Evolutionary conservation across 1,140 invertebrate genomes (phyloP).

Genomic region (Bilobella aurantiaca): DNA sequence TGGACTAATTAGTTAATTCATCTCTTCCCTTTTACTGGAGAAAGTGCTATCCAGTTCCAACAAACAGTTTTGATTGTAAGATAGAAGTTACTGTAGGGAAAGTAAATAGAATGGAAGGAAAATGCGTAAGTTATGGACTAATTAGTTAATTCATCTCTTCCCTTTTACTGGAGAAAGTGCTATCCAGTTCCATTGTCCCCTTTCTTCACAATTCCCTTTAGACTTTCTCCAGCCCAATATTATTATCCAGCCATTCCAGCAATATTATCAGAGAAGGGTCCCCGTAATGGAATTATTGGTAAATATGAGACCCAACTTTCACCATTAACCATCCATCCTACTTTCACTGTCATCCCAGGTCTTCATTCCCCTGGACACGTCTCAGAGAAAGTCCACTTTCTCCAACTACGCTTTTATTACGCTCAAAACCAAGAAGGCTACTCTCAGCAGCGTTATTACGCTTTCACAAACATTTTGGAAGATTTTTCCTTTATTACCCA

Average conservation of each 20-base stretch:
- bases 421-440: too few species aligned
- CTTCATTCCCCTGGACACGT: not conserved
- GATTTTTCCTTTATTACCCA: too few species aligned
- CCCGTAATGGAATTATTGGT: constrained; percentile 1
- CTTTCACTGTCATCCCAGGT: not conserved
- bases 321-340: not conserved
- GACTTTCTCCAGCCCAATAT: not conserved
- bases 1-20: not conserved
- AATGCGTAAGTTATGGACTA: too few species aligned
- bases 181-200: not conserved
- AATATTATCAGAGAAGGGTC: not conserved
- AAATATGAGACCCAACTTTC: not conserved
- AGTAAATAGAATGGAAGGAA: too few species aligned
- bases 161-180: not conserved
- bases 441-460: too few species aligned
- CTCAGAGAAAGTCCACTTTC: not conserved
- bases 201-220: not conserved
- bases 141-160: not conserved
- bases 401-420: too few species aligned
- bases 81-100: too few species aligned
- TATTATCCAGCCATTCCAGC: not conserved
- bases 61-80: too few species aligned
- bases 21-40: not conserved
- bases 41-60: not conserved
- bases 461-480: too few species aligned